Base-by-base conservation (phyloP, 2,888 invertebrate species). In the Beris chalybata region DNA sequence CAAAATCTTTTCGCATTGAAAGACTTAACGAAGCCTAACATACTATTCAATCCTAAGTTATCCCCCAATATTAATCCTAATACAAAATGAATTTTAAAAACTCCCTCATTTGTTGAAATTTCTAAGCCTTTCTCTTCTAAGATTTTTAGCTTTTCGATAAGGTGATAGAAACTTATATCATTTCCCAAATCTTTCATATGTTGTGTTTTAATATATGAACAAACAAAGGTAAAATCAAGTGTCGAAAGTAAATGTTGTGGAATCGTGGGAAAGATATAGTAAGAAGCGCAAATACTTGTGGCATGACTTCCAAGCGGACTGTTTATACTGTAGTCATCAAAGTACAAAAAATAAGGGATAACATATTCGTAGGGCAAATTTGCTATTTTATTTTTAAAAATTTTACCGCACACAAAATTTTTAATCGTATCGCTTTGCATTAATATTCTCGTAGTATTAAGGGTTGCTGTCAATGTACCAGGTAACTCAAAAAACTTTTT, bases 401-500 rank as follows among this genome's bases (percentile, higher is more conserved):
- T 50, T 13, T 15, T 7, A 3, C 50, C 50, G 15, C 15, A 13
- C 15, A 50, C 29, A 15, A 50, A 50, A 15, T 50, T 50, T 22
- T 15, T 22, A 13, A 50, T 50, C 15, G 12, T 50, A 15, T 15
- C 15, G 3, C 4, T 15, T 50, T 50, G 12, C 29, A 50, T 15
- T 50, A 50, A 50, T 13, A 11, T 38, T 7, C 38, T 22, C 3
- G 43, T 43, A 56, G 43, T 32, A 38, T 43, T 15, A 38, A 56
- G 43, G 4, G 56, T 56, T 56, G n/a, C n/a, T n/a, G n/a, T n/a
- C n/a, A n/a, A n/a, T 3, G 7, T 31, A 13, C 43, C 38, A 7
- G 56, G 56, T 32, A 54, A 54, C 30, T 54, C 54, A 54, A 54
- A 54, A 32, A 54, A 32, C 3, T 29, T 4, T 54, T 56, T 56